Conservation (phyloP, 2,888 invertebrate genomes). For the Cryptus armator region DNA sequence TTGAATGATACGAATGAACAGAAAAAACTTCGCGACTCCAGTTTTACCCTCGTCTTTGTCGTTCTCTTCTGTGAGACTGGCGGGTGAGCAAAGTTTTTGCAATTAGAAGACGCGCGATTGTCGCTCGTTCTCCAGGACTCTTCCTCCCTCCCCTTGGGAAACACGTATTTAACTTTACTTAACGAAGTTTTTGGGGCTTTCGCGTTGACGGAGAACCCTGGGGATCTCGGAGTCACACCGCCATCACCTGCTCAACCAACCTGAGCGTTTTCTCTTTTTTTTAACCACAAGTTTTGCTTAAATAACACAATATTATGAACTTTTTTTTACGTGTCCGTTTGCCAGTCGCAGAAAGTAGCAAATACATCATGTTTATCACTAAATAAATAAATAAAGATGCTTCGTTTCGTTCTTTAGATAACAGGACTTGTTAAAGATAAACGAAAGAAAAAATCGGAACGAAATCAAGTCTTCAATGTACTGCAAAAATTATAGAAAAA, state of each 20-base stretch:
- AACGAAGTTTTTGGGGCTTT: conserved; percentile 81
- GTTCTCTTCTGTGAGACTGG: conserved; percentile 27
- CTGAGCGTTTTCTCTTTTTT: conserved; percentile 55
- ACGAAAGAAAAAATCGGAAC: no score
- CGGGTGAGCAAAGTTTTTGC: conserved; percentile 79
- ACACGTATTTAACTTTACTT: conserved; percentile 84
- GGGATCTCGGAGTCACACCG: conserved; percentile 76
- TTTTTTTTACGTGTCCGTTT: no score
- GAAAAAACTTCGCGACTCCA: conserved; percentile 30
- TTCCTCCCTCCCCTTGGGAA: conserved; percentile 78
- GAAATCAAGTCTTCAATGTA: background rate
- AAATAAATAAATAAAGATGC: no score
- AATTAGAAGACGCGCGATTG: conserved; percentile 82
- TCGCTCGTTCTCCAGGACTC: conserved; percentile 60
- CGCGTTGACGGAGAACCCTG: conserved; percentile 82
- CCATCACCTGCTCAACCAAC: conserved; percentile 72
- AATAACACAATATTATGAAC: background rate
- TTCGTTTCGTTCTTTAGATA: no score
- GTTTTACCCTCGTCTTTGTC: conserved; percentile 23
- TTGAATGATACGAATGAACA: conserved; percentile 36
- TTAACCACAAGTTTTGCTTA: conserved; percentile 34
- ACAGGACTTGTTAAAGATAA: no score
- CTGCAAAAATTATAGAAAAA: background rate
- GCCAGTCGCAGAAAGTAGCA: no score
- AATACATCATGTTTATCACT: no score